These are phyloP conservation scores for Meteorus cinctellus DNA, from an alignment of 2,888 invertebrate species.

Conservation along the genomic window DNA sequence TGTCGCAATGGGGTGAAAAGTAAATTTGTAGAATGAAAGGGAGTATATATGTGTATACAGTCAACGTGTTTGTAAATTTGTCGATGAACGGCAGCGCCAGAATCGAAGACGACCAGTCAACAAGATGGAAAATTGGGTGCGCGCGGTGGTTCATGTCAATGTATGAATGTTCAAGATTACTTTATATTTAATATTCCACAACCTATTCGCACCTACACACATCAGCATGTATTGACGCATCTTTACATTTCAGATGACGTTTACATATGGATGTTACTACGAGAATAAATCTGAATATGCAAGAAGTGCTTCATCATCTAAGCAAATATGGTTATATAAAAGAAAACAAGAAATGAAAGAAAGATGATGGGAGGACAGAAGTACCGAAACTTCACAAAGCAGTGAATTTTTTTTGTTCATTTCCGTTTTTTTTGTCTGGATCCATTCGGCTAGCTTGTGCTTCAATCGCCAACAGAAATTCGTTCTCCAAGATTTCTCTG, in stretches of 20 bases:
- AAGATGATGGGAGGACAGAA: not conserved
- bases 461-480: constrained; percentile 39
- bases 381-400: not conserved
- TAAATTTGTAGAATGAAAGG: constrained; percentile 47
- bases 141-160: not conserved
- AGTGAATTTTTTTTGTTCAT: constrained; percentile 13
- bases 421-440: not conserved
- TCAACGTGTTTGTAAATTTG: constrained; percentile 23
- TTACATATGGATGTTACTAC: too few relatives aligned
- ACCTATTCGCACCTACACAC: too few relatives aligned
- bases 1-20: constrained; percentile 35
- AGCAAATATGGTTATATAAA: too few relatives aligned
- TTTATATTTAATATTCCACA: not conserved
- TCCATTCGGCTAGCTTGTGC: constrained; percentile 1
- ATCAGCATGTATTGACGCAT: not conserved
- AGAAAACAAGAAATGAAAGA: not conserved
- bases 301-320: too few relatives aligned
- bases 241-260: too few relatives aligned
- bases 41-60: not conserved
- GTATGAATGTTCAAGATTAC: not conserved
- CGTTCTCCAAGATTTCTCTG: constrained; percentile 44
- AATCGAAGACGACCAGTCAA: not conserved
- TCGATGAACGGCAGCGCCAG: constrained; percentile 6
- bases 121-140: constrained; percentile 3
- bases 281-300: too few relatives aligned